Conservation (phyloP, 2,113 vertebrate genomes). For the Siniperca knerii region DNA sequence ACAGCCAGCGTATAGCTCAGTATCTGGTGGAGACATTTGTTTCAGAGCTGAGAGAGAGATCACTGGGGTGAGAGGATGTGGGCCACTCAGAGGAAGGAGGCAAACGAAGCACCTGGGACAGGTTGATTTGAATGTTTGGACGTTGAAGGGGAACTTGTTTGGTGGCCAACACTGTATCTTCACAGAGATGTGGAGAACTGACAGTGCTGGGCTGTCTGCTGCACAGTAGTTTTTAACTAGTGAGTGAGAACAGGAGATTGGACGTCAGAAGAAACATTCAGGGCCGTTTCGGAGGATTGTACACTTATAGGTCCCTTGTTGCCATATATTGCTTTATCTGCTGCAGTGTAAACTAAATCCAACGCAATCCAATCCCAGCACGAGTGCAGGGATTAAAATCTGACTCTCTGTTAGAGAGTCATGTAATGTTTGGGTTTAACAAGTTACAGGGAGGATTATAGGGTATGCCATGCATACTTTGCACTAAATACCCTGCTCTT, state of each 20-base stretch:
- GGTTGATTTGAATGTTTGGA: conserved; percentile 65
- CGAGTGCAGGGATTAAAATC: conserved; percentile 35
- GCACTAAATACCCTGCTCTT: conserved; percentile 37
- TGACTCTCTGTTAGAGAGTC: conserved; percentile 34
- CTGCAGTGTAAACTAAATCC: conserved; percentile 28
- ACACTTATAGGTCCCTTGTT: conserved; percentile 26
- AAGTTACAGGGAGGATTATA: conserved; percentile 58
- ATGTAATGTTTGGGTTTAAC: conserved; percentile 51
- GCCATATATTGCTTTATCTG: conserved; percentile 50
- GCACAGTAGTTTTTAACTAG: conserved; percentile 28
- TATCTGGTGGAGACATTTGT: conserved; percentile 69
- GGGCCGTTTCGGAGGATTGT: conserved; percentile 28
- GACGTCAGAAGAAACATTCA: conserved; percentile 27
- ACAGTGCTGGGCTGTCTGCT: conserved; percentile 21
- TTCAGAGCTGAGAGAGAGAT: conserved; percentile 61
- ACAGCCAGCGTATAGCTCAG: conserved; percentile 31
- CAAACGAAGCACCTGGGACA: conserved; percentile 73
- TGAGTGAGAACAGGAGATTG: conserved; percentile 26
- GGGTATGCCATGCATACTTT: conserved; percentile 40
- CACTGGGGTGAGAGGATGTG: conserved; percentile 69
- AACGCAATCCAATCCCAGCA: conserved; percentile 31
- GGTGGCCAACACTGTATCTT: conserved; percentile 59
- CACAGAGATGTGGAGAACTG: conserved; percentile 44
- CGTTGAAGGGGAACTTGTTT: conserved; percentile 45
- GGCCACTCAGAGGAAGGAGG: conserved; percentile 72